phyloP scores from a whole-genome alignment of 2,888 invertebrate genomes.

The Nesidiocoris tenuis region DNA sequence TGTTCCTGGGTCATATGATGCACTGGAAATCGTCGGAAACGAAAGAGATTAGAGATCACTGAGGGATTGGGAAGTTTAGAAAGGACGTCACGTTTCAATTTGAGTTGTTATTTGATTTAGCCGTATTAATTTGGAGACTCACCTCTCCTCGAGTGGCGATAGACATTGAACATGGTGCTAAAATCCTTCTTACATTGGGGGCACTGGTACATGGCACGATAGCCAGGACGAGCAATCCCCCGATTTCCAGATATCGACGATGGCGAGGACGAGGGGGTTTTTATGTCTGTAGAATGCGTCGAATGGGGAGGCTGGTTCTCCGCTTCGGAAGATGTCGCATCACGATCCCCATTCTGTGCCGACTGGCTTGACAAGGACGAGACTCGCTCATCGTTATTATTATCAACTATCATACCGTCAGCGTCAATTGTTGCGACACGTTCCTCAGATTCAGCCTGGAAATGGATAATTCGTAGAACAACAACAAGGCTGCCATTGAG shows the following conservation, averaged over 20 bases:
- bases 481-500: too few species aligned
- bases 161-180: conserved; percentile 73
- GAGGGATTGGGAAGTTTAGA: too few species aligned
- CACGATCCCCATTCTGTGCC: not conserved
- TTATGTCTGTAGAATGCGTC: not conserved
- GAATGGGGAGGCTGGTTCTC: not conserved
- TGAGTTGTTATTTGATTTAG: too few species aligned
- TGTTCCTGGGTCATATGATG: conserved; percentile 68
- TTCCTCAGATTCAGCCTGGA: conserved; percentile 50
- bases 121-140: too few species aligned
- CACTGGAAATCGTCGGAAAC: conserved; percentile 53
- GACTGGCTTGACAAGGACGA: not conserved
- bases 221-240: not conserved
- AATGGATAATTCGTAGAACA: too few species aligned
- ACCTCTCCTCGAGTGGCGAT: conserved; percentile 73
- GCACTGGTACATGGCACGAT: conserved; percentile 56
- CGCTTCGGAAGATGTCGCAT: not conserved
- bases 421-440: conserved; percentile 61
- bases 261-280: not conserved
- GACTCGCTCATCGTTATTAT: too few species aligned
- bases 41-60: too few species aligned
- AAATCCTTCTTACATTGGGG: conserved; percentile 76
- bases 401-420: conserved; percentile 65
- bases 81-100: too few species aligned
- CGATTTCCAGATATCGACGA: not conserved